A percentile compares a stretch with the other conserved stretches of the same genome.
Evolutionary conservation across 2,797 vertebrate genomes (phyloP).

Genomic region (Microctenopoma stevenorrisi): DNA sequence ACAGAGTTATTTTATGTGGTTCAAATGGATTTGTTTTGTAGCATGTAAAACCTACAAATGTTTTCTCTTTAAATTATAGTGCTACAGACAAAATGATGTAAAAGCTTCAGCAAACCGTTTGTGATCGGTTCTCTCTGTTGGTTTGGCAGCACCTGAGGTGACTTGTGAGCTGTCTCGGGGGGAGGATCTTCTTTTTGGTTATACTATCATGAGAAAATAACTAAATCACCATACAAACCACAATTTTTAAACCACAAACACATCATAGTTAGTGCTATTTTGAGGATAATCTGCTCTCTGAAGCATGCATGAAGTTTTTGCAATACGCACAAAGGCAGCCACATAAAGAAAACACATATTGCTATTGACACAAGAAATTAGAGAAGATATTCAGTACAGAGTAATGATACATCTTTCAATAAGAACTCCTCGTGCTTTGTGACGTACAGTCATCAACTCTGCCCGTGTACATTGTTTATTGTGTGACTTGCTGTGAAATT

Average conservation of each 20-base stretch:
- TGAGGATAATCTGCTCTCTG: constrained; percentile 1
- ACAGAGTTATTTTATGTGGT: too few species aligned
- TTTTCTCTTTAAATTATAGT: background rate
- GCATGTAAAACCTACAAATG: background rate
- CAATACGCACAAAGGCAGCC: background rate
- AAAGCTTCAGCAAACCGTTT: background rate
- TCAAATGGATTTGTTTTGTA: background rate
- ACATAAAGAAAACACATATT: background rate
- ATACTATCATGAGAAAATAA: background rate
- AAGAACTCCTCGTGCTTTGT: background rate
- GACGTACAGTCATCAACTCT: background rate
- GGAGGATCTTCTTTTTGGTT: background rate
- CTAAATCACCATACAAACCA: background rate
- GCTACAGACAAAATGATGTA: background rate
- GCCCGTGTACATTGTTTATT: background rate
- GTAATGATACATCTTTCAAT: background rate
- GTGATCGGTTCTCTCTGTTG: background rate
- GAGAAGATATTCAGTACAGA: background rate
- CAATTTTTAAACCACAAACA: background rate
- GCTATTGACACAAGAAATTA: background rate
- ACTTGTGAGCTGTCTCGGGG: background rate
- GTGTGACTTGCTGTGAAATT: constrained; percentile 12
- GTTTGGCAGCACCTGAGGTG: too few species aligned
- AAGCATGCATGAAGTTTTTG: background rate
- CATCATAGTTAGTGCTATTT: background rate